Evolutionary conservation across 1,140 invertebrate species (phyloP), one percentile per base, ranked within the genome.

Genomic region (Heliconius hewitsoni): DNA sequence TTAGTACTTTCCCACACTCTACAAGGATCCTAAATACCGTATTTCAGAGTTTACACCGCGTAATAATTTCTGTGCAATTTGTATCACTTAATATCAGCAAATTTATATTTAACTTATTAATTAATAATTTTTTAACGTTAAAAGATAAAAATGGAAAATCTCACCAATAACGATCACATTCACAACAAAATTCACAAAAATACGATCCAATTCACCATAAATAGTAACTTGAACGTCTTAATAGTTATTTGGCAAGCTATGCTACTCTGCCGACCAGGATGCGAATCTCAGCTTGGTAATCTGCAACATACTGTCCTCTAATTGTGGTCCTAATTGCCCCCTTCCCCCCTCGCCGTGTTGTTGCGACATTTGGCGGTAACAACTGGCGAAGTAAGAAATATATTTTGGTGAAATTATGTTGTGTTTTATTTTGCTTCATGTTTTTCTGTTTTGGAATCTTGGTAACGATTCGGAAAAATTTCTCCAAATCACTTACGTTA

Each of bases 281-380:
- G 90, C 84, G 89, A 90, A 90, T 88, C 86, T 84, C 84, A 86
- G 89, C 81, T 87, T 86, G 91, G 93, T 93, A 94, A 93, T 94
- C 92, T 93, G 87, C 87, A 86, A 93, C 93, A 94, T 89, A 93
- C 92, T 94, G 93, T 91, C 93, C 91, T 89, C 91, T 94, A 94
- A 95, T 95, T 95, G 93, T 91, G 90, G 88, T 89, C 89, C 91
- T 95, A 94, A 95, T 95, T 94, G 92, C 86, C 88, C 89, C 88
- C 77, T 77, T 82, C 82, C 77, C 79, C 85, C 85, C 85, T 87
- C 89, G 78, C 79, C 82, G 79, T 85, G 86, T 86, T 89, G 84
- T 82, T 84, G 75, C 79, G 83, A 87, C 83, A 85, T 82, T 81
- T 84, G 80, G 84, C 78, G 79, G 78, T 74, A 82, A 81, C 84